Conservation (phyloP, 92 coral and sea anemone species). For the Zoanthus solanderi region DNA sequence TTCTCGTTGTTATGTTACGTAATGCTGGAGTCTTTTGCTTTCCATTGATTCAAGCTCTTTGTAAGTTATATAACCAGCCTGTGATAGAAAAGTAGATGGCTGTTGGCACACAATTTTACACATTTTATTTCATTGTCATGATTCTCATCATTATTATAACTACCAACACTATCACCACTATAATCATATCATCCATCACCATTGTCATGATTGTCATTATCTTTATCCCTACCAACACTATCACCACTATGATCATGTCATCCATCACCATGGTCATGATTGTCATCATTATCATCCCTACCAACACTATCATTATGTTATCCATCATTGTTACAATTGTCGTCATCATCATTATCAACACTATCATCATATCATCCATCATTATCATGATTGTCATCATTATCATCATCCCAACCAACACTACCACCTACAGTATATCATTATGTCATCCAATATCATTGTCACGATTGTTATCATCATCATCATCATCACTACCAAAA, state of each 20-base stretch:
- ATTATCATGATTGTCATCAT: background rate
- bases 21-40: background rate
- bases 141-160: background rate
- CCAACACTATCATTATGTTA: no score
- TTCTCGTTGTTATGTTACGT: background rate
- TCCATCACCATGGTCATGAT: background rate
- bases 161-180: background rate
- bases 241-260: no score
- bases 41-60: conserved; percentile 53
- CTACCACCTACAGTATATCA: no score
- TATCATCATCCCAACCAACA: no score
- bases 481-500: no score
- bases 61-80: conserved; percentile 71
- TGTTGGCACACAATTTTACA: no score
- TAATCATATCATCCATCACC: background rate
- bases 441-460: background rate
- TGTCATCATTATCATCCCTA: no score
- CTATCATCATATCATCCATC: no score
- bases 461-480: background rate
- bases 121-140: background rate
- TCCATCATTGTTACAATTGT: no score
- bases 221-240: background rate
- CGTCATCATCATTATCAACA: no score
- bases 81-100: background rate
- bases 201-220: background rate